Evolutionary conservation across 2,797 vertebrate genomes (phyloP).

Genomic region (Anas capensis): DNA sequence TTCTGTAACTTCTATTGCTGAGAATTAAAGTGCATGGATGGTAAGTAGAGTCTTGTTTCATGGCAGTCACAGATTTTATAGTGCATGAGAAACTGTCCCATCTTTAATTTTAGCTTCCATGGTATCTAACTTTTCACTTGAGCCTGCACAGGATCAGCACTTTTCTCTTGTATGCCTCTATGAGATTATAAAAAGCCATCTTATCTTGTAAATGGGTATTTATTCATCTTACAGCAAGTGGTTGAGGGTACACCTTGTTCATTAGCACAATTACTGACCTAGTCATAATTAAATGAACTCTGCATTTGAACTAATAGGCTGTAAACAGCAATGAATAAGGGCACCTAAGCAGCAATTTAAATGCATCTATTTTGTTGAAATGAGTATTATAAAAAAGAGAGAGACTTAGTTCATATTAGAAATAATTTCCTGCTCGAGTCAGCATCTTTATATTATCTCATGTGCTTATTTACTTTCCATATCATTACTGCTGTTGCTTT

Average conservation of each 20-base stretch:
- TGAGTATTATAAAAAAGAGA: neutral
- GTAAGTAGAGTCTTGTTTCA: neutral
- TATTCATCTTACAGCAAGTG: slow-evolving; percentile 22
- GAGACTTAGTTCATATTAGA: slow-evolving; percentile 32
- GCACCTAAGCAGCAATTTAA: slow-evolving; percentile 48
- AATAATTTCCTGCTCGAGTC: slow-evolving; percentile 35
- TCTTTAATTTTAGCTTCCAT: slow-evolving; percentile 39
- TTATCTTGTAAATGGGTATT: slow-evolving; percentile 38
- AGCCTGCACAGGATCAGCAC: neutral
- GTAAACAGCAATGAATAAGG: slow-evolving; percentile 14
- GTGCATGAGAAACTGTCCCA: neutral
- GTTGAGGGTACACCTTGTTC: slow-evolving; percentile 18
- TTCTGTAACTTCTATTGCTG: slow-evolving; percentile 47
- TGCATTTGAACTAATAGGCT: slow-evolving; percentile 27
- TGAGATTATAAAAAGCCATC: slow-evolving; percentile 9
- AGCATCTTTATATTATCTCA: slow-evolving; percentile 15
- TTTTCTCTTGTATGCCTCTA: neutral
- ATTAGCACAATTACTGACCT: slow-evolving; percentile 58
- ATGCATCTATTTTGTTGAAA: slow-evolving; percentile 56
- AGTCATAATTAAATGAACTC: slow-evolving; percentile 45
- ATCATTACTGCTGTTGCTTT: slow-evolving; percentile 6
- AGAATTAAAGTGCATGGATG: neutral
- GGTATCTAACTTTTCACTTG: slow-evolving; percentile 9
- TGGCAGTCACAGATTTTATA: neutral
- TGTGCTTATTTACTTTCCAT: slow-evolving; percentile 41